Percentiles rank a stretch among this genome's conserved stretches.
Evolutionary conservation across 2,113 vertebrate species (phyloP).

Genomic region (Microtus richardsoni): DNA sequence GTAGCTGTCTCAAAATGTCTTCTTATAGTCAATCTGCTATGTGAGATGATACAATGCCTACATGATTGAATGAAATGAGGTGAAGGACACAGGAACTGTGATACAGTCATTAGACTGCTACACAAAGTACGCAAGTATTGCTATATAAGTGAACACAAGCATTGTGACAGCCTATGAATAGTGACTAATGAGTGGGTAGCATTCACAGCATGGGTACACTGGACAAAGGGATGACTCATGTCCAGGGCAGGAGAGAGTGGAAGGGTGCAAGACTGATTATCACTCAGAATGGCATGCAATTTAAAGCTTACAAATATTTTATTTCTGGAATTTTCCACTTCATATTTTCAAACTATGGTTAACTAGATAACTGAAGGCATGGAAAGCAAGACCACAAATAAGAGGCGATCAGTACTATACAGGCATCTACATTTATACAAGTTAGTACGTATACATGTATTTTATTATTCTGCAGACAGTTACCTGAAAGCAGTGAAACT

Average conservation of each 20-base stretch:
- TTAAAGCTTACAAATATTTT: neutral
- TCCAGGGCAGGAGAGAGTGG: neutral
- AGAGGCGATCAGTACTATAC: neutral
- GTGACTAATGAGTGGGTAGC: neutral
- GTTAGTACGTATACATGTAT: neutral
- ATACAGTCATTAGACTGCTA: neutral
- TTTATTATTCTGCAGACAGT: neutral
- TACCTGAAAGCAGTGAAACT: neutral
- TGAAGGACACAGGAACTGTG: neutral
- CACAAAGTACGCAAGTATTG: neutral
- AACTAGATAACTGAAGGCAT: neutral
- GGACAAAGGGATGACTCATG: conserved; percentile 8
- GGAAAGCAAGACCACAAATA: neutral
- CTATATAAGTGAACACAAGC: neutral
- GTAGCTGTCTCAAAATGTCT: neutral
- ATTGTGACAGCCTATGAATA: neutral
- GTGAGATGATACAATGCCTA: neutral
- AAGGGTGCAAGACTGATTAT: neutral
- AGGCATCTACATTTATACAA: neutral
- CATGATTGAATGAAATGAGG: neutral
- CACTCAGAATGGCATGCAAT: neutral
- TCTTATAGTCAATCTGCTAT: neutral
- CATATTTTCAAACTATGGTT: neutral
- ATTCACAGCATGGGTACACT: neutral
- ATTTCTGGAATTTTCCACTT: conserved; percentile 13